phyloP scores from a whole-genome alignment of 2,888 invertebrate genomes.

The Lingula anatina region DNA sequence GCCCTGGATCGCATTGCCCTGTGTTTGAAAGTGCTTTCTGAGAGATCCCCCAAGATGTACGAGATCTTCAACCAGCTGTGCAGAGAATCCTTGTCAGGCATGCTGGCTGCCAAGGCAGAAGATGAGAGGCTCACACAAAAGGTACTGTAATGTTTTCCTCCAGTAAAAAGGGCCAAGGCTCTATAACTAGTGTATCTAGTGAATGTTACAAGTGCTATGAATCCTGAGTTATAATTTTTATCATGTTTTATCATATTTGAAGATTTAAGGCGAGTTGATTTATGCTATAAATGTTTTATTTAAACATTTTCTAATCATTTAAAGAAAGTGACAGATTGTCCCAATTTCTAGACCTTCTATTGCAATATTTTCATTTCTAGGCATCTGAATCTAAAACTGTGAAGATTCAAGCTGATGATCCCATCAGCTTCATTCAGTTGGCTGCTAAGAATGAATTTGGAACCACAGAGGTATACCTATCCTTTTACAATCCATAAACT shows the following conservation, averaged over 20 bases:
- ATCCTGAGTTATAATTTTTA: too few relatives aligned
- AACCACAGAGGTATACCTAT: constrained; percentile 62
- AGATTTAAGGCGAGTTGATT: too few relatives aligned
- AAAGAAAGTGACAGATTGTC: too few relatives aligned
- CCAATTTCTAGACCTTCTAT: too few relatives aligned
- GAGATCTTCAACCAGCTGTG: constrained; percentile 70
- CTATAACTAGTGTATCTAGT: background rate
- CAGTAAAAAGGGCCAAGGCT: background rate
- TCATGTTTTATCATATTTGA: too few relatives aligned
- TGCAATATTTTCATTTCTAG: constrained; percentile 16
- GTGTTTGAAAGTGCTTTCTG: constrained; percentile 62
- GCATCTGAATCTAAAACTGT: constrained; percentile 62
- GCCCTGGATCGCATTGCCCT: constrained; percentile 76
- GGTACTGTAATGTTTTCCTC: constrained; percentile 30
- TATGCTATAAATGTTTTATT: too few relatives aligned
- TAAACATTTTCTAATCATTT: too few relatives aligned
- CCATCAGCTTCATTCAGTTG: constrained; percentile 76
- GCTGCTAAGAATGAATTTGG: constrained; percentile 57
- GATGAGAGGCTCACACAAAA: constrained; percentile 63
- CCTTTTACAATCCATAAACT: background rate
- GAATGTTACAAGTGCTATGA: background rate
- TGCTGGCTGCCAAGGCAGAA: constrained; percentile 74
- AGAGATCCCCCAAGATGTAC: constrained; percentile 60
- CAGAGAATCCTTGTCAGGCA: constrained; percentile 72
- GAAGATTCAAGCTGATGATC: constrained; percentile 75